Evolutionary conservation across 2,888 invertebrate genomes (phyloP).

Genomic region (Mallateleia sp.): DNA sequence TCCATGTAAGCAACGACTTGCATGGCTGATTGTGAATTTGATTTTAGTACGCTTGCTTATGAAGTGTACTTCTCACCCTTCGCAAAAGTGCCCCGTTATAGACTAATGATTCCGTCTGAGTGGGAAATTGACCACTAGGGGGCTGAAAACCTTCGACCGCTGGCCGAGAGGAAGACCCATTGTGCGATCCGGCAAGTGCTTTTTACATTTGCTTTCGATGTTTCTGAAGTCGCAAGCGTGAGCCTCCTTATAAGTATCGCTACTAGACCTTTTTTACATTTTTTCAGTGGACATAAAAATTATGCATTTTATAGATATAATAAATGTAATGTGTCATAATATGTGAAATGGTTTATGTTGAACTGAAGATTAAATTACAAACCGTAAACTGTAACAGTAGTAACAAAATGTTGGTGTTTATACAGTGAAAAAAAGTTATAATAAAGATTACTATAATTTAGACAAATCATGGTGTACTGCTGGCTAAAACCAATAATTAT

Average conservation of each 20-base stretch:
- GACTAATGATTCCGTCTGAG: constrained; percentile 89
- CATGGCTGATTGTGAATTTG: constrained; percentile 83
- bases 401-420: too few relatives aligned
- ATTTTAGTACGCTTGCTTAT: constrained; percentile 82
- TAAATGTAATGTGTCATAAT: too few relatives aligned
- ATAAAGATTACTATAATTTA: too few relatives aligned
- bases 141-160: constrained; percentile 86
- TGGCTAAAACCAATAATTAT: too few relatives aligned
- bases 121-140: constrained; percentile 89
- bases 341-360: too few relatives aligned
- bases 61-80: constrained; percentile 83
- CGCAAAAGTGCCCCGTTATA: constrained; percentile 80
- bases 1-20: constrained; percentile 70
- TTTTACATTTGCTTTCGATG: constrained; percentile 75
- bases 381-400: too few relatives aligned
- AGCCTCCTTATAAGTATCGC: constrained; percentile 30
- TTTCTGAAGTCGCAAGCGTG: constrained; percentile 54
- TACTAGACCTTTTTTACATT: not conserved
- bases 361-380: too few relatives aligned
- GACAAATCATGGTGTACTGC: too few relatives aligned
- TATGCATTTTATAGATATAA: too few relatives aligned
- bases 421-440: too few relatives aligned
- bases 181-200: constrained; percentile 72
- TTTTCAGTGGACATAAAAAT: too few relatives aligned
- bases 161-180: constrained; percentile 77